Evolutionary conservation across 2,797 vertebrate genomes (phyloP).

Genomic region (Bucorvus abyssinicus): DNA sequence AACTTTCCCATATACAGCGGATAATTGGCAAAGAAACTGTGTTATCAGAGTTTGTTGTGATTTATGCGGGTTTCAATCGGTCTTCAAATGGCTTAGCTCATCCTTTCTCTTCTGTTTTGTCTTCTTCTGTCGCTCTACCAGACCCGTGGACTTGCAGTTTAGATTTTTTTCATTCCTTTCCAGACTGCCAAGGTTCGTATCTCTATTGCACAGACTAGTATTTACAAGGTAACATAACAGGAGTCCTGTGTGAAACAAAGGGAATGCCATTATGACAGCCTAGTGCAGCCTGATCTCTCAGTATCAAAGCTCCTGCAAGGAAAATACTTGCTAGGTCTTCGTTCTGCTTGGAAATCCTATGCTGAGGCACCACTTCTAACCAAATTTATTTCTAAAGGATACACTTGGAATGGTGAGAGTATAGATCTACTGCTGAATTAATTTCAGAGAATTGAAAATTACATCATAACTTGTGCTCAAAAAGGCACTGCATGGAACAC

Average conservation of each 20-base stretch:
- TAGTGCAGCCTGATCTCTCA: accelerated
- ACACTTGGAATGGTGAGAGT: not conserved
- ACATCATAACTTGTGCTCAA: not conserved
- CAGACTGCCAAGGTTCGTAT: no score
- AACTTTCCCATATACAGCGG: no score
- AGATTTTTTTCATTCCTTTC: no score
- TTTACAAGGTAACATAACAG: no score
- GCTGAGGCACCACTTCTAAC: not conserved
- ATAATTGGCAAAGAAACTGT: no score
- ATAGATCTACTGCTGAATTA: not conserved
- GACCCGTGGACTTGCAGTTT: no score
- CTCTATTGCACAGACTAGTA: no score
- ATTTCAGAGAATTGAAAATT: not conserved
- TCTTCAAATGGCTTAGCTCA: no score
- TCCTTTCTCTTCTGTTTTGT: no score
- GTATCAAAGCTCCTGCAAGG: not conserved
- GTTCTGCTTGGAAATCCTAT: not conserved
- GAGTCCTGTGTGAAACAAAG: not conserved
- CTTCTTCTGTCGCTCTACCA: no score
- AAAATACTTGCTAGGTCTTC: not conserved
- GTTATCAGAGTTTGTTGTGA: no score
- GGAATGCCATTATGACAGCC: not conserved
- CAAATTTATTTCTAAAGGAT: not conserved
- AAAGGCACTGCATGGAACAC: not conserved
- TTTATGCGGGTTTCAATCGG: no score